phyloP scores from a whole-genome alignment of 2,113 vertebrate genomes.

The Rhinopomastus cyanomelas region DNA sequence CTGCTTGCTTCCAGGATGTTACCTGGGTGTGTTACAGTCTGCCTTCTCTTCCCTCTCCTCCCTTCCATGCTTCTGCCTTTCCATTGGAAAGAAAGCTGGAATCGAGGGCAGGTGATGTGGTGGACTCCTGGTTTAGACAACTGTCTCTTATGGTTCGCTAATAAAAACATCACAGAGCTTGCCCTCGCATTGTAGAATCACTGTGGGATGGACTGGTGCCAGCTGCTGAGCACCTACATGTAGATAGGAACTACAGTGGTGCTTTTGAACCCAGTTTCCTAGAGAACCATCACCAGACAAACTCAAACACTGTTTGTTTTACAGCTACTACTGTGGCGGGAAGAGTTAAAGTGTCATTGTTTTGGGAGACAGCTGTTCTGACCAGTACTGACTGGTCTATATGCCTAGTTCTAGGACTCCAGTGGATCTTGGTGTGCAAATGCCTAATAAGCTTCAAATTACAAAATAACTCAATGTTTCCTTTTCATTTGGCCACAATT shows the following conservation, averaged over 20 bases:
- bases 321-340: not conserved
- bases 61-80: not conserved
- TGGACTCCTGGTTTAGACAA: not conserved
- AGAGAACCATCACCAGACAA: not conserved
- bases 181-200: not conserved
- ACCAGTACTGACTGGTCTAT: not conserved
- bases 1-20: conserved; percentile 12
- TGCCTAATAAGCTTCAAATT: conserved; percentile 14
- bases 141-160: not conserved
- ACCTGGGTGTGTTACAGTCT: not conserved
- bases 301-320: not conserved
- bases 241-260: not conserved
- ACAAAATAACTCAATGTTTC: not conserved
- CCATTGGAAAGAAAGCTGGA: not conserved
- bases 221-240: not conserved
- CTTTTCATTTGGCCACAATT: conserved; percentile 12
- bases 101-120: not conserved
- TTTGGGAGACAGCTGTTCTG: not conserved
- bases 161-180: not conserved
- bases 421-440: not conserved
- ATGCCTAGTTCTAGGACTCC: not conserved
- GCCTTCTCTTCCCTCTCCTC: not conserved
- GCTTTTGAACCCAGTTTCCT: not conserved
- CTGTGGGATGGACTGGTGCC: not conserved
- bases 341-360: not conserved